Conservation (phyloP, 2,888 invertebrate genomes). For the Acanthosepion lycidas region DNA sequence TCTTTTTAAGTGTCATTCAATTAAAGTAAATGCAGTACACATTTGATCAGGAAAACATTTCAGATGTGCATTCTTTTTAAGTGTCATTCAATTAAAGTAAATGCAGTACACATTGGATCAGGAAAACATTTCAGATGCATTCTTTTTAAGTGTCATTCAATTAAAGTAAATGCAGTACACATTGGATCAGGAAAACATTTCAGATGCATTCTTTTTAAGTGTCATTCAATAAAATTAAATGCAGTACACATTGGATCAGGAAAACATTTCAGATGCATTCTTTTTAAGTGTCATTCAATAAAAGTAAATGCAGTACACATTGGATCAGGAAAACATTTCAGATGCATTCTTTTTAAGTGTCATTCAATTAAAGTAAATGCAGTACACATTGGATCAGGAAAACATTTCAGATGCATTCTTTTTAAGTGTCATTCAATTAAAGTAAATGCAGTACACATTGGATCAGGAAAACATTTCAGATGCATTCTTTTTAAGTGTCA, state of each 20-base stretch:
- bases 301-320: no score
- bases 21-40: no score
- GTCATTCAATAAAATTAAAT: not conserved
- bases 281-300: not conserved
- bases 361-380: not conserved
- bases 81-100: not conserved
- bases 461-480: not conserved
- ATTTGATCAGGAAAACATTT: not conserved
- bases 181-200: not conserved
- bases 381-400: no score
- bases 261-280: not conserved
- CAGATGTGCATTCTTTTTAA: not conserved
- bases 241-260: no score
- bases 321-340: not conserved
- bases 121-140: not conserved
- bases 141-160: not conserved
- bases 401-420: not conserved
- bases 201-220: not conserved
- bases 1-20: not conserved
- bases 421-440: not conserved
- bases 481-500: not conserved
- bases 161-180: no score
- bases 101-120: no score
- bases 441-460: no score
- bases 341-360: not conserved